A percentile compares a stretch with the other conserved stretches of the same genome.
Evolutionary conservation across 2,797 vertebrate genomes (phyloP).

Genomic region (Falco biarmicus): DNA sequence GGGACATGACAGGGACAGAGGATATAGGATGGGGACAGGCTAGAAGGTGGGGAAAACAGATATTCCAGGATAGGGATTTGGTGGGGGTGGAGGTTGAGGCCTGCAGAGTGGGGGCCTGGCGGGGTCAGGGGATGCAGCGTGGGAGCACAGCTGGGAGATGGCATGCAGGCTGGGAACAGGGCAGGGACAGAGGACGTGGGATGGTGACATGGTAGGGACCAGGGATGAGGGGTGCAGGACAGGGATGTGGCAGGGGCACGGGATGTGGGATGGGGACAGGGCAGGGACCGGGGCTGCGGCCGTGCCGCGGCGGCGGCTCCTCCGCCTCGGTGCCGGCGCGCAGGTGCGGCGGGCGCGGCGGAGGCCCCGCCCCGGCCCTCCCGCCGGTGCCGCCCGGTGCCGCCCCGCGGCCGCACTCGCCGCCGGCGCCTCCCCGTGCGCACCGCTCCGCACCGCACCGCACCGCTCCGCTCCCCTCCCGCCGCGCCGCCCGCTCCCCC

Average conservation of each 20-base stretch:
- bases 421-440: background rate
- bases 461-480: background rate
- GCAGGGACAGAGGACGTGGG: no score
- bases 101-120: background rate
- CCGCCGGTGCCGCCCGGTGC: background rate
- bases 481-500: background rate
- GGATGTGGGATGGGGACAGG: background rate
- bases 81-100: background rate
- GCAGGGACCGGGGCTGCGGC: background rate
- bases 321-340: conserved; percentile 3
- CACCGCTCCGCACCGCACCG: background rate
- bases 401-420: conserved; percentile 14
- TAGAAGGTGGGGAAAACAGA: background rate
- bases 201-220: no score
- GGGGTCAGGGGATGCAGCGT: background rate
- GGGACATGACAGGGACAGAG: no score
- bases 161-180: no score
- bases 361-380: background rate
- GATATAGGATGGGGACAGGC: no score
- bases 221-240: background rate
- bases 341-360: conserved; percentile 30
- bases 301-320: background rate
- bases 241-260: no score
- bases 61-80: background rate
- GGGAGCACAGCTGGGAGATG: no score